Evolutionary conservation across 2,888 invertebrate genomes (phyloP).

Genomic region (Slavum lentiscoides): DNA sequence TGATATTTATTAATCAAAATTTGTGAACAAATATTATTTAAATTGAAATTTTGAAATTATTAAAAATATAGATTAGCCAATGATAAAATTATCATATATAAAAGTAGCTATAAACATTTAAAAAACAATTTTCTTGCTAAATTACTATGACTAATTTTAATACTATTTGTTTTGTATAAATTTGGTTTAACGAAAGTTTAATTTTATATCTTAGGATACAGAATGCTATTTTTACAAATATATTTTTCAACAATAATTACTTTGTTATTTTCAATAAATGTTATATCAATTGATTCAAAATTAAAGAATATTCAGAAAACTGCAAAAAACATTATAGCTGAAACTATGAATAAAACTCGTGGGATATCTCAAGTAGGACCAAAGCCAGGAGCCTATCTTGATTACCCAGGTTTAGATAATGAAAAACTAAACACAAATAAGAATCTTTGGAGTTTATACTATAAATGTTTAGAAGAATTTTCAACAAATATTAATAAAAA

Average conservation of each 20-base stretch:
- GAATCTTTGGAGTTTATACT: constrained; percentile 65
- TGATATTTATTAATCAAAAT: no score
- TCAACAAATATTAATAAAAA: constrained; percentile 57
- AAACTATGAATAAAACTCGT: constrained; percentile 23
- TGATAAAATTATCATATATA: neutral
- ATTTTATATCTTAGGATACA: neutral
- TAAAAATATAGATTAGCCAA: neutral
- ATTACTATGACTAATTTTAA: neutral
- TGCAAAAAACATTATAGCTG: constrained; percentile 29
- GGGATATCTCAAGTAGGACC: constrained; percentile 47
- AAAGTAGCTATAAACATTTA: neutral
- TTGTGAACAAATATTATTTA: no score
- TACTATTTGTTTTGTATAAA: neutral
- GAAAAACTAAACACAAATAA: constrained; percentile 59
- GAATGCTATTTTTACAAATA: neutral
- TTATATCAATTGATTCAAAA: constrained; percentile 14
- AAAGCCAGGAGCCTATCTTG: constrained; percentile 48
- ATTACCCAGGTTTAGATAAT: constrained; percentile 62
- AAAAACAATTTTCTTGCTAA: neutral
- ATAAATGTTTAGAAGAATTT: constrained; percentile 61
- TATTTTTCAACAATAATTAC: neutral
- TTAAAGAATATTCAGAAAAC: constrained; percentile 6
- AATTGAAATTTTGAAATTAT: no score
- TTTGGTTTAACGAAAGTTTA: neutral
- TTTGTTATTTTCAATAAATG: neutral